Evolutionary conservation across 2,888 invertebrate species (phyloP).

Genomic region (Caenorhabditis wallacei): DNA sequence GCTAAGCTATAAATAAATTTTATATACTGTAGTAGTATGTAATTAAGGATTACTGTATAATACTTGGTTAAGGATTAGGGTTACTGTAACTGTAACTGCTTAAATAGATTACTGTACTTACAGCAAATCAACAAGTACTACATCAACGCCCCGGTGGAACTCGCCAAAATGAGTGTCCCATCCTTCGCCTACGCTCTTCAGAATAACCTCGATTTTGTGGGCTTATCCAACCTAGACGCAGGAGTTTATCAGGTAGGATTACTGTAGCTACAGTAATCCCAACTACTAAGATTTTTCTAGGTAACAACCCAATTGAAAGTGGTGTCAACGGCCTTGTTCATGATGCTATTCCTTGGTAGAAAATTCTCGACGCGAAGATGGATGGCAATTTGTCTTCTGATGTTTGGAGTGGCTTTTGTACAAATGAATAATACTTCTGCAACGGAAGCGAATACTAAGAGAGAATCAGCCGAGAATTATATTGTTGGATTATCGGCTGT

Average conservation of each 20-base stretch:
- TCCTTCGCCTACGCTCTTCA: conserved; percentile 83
- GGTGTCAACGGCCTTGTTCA: conserved; percentile 83
- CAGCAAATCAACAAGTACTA: conserved; percentile 77
- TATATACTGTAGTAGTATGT: no score
- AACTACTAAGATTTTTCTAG: conserved; percentile 72
- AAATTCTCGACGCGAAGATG: conserved; percentile 81
- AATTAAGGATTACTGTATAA: no score
- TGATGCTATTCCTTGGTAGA: conserved; percentile 83
- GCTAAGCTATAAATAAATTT: no score
- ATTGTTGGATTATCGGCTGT: conserved; percentile 82
- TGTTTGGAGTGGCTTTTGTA: conserved; percentile 82
- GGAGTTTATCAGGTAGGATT: conserved; percentile 82
- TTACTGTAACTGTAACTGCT: no score
- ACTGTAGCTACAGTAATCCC: not conserved
- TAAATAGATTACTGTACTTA: no score
- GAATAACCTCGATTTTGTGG: conserved; percentile 83
- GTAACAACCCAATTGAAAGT: conserved; percentile 83
- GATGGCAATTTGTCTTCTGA: conserved; percentile 82
- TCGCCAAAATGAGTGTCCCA: conserved; percentile 83
- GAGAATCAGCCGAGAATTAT: conserved; percentile 76
- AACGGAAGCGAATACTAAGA: conserved; percentile 22
- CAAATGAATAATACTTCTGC: conserved; percentile 73
- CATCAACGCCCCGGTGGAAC: conserved; percentile 80
- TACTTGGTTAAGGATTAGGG: no score
- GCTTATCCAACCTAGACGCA: conserved; percentile 82